Evolutionary conservation across 1,140 invertebrate genomes (phyloP), one percentile per base, ranked within the genome.

Genomic region (Stegodyphus mimosarum): DNA sequence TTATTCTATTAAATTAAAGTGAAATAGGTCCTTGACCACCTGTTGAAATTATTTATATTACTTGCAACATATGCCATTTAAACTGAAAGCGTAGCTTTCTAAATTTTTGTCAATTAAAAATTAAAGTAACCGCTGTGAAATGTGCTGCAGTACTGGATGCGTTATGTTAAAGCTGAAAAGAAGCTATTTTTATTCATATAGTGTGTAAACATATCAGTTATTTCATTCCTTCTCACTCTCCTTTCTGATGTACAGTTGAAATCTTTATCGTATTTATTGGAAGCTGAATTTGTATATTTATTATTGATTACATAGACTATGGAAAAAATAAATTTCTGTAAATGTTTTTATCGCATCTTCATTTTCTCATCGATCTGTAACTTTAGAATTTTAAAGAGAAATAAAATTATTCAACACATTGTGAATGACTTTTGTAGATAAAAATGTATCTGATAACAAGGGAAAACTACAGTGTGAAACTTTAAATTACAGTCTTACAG

Each of bases 221-320:
- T 49, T 7, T 9, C 10, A 13, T 71, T 7, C n/a, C 11, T 15
- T 53, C 71, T 73, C 71, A 15, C 7, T 64, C 18, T 49, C 71
- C 17, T 48, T 67, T 75, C 51, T 50, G 48, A n/a, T 75, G 81
- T 83, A 83, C 72, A 83, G 72, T 69, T 60, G 49, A 64, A 55
- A n/a, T 73, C 18, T 80, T 48, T 80, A 80, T 83, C 11, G 18
- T 83, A 83, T 83, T 83, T 83, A 83, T 83, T 83, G 49, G 49
- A 73, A 83, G 48, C 60, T 74, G 11, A 55, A 18, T 69, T 55
- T 83, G 72, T 83, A 83, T 83, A 83, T 83, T 83, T 83, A 83
- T 83, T 83, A 50, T 69, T 75, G 64, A 83, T 83, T 75, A 75
- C 63, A 83, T 83, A 83, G 64, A 75, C 7, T 51, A 55, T 72